These are phyloP conservation scores for Chromobotia macracanthus DNA, from an alignment of 2,797 vertebrate species.

Conservation along the genomic window DNA sequence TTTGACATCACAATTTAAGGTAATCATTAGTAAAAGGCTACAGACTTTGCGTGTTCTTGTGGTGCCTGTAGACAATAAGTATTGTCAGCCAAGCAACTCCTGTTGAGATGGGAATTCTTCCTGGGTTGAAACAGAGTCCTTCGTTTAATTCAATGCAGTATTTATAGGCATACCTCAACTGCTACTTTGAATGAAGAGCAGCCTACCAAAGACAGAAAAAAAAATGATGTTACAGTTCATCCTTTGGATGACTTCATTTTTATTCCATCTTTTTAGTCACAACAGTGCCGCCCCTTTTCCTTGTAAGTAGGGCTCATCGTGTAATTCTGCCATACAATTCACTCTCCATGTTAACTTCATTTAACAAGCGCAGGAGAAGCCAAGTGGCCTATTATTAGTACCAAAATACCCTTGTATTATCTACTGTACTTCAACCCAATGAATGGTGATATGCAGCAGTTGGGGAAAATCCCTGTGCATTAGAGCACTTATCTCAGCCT, in stretches of 20 bases:
- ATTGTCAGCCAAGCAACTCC: neutral
- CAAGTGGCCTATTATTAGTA: slow-evolving; percentile 74
- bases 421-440: slow-evolving; percentile 71
- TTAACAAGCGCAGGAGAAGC: slow-evolving; percentile 65
- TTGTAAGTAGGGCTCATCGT: slow-evolving; percentile 42
- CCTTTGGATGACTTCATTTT: slow-evolving; percentile 13
- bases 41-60: too few species aligned
- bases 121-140: neutral
- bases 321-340: slow-evolving; percentile 57
- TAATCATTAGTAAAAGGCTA: too few species aligned
- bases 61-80: too few species aligned
- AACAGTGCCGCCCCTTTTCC: slow-evolving; percentile 10
- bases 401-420: slow-evolving; percentile 73
- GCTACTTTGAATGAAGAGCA: slow-evolving; percentile 35
- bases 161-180: slow-evolving; percentile 3
- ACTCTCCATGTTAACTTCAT: slow-evolving; percentile 62
- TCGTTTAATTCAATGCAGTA: slow-evolving; percentile 4
- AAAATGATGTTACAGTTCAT: slow-evolving; percentile 39
- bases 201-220: slow-evolving; percentile 25
- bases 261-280: slow-evolving; percentile 4
- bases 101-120: neutral
- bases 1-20: too few species aligned
- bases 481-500: slow-evolving; percentile 72
- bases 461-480: slow-evolving; percentile 72
- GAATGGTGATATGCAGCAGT: slow-evolving; percentile 68